phyloP scores from a whole-genome alignment of 2,888 invertebrate genomes.

The Lochmaea crataegi region DNA sequence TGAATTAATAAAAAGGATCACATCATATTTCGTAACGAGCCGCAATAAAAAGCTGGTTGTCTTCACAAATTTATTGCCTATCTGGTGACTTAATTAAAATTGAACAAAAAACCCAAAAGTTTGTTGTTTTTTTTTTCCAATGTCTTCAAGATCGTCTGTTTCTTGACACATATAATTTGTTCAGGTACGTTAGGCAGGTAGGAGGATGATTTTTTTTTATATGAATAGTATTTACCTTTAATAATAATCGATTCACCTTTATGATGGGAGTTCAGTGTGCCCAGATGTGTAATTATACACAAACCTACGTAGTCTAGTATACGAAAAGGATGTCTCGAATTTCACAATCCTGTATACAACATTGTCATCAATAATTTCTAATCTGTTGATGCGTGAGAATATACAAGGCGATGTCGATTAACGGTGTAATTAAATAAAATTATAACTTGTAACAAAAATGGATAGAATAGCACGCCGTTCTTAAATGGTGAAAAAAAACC shows the following conservation, averaged over 20 bases:
- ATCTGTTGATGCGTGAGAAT: constrained; percentile 32
- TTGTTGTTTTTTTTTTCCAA: background rate
- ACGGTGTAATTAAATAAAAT: constrained; percentile 1
- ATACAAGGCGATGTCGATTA: constrained; percentile 15
- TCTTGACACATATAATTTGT: background rate
- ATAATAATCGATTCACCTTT: constrained; percentile 27
- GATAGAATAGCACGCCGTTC: no score
- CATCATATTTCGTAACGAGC: no score
- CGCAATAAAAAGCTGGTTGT: no score
- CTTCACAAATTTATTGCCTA: background rate
- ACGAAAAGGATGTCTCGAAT: constrained; percentile 31
- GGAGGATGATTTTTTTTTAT: constrained; percentile 8
- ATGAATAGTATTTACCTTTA: constrained; percentile 8
- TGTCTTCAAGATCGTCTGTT: background rate
- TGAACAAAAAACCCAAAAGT: background rate
- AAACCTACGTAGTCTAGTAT: constrained; percentile 28
- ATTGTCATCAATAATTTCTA: constrained; percentile 33
- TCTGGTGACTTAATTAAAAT: background rate
- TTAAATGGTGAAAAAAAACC: no score
- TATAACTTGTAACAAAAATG: background rate
- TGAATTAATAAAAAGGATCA: no score
- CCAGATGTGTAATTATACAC: constrained; percentile 33
- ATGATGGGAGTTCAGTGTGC: constrained; percentile 24
- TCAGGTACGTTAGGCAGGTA: constrained; percentile 5
- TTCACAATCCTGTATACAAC: constrained; percentile 28